Base-by-base conservation (phyloP, 2,888 invertebrate species). In the Eristalis pertinax region DNA sequence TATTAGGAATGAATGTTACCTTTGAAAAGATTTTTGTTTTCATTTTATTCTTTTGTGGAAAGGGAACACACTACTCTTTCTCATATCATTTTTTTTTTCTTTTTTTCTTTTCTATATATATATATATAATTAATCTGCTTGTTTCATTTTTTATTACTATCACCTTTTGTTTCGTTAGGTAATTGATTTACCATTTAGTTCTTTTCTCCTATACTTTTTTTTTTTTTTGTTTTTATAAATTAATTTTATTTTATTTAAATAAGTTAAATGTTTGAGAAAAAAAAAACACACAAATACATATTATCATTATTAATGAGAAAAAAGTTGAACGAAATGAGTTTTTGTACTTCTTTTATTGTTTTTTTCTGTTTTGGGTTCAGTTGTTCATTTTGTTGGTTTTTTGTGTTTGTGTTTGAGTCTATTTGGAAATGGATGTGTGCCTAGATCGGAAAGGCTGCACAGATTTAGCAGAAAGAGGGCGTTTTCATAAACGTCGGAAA, bases 271-370 rank as follows among this genome's bases (percentile, higher is more conserved):
- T 84, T 87, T 87, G 87, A 87, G 26, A 60, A 73, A 87, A 73
- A n/a, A 87, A 73, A 75, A 75, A 79, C 79, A 80, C 65, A 72
- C 70, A 87, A 79, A 87, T 84, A 87, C 84, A 87, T 87, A 84
- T 87, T 87, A 87, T 87, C 84, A 87, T 84, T 87, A 87, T 80
- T 84, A 84, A 84, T 87, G 87, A 84, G 87, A 87, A 84, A 79
- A 84, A 87, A 84, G 50, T 83, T 83, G 62, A 86, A 83, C n/a
- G 65, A 50, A 69, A 32, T 10, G 64, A 65, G 63, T 76, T 75
- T 84, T 76, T 41, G 50, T 80, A 15, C 43, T n/a, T 11, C 38
- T 58, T 19, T n/a, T n/a, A n/a, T n/a, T n/a, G n/a, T n/a, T n/a
- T n/a, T n/a, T n/a, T n/a, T n/a, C n/a, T n/a, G n/a, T n/a, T n/a